phyloP scores from a whole-genome alignment of 2,888 invertebrate species.

The Omphaloscelis lunosa region DNA sequence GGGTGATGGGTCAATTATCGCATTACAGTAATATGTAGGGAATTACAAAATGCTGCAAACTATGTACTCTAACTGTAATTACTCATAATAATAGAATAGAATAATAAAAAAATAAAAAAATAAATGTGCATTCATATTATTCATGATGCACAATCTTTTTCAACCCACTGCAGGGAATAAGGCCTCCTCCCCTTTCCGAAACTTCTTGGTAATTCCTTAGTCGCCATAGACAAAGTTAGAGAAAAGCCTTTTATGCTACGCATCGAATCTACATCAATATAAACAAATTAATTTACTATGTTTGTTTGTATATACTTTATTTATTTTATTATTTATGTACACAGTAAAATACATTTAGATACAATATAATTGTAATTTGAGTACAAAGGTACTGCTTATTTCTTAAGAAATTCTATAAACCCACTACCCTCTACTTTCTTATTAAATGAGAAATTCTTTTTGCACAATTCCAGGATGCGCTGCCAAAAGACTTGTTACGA shows the following conservation, averaged over 20 bases:
- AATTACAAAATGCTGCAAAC: not conserved
- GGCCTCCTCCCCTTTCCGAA: not conserved
- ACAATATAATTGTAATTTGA: too few relatives aligned
- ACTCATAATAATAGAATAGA: not conserved
- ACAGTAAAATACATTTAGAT: too few relatives aligned
- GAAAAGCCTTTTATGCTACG: not conserved
- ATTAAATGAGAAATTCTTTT: not conserved
- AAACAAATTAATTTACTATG: too few relatives aligned
- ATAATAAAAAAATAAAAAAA: too few relatives aligned
- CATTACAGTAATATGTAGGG: not conserved
- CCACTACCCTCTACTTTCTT: too few relatives aligned
- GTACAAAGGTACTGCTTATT: too few relatives aligned
- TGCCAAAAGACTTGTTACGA: constrained; percentile 93
- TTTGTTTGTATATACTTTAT: too few relatives aligned
- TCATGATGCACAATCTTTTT: not conserved
- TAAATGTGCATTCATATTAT: too few relatives aligned
- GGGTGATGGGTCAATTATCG: not conserved
- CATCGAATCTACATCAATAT: not conserved
- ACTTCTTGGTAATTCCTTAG: not conserved
- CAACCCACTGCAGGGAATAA: not conserved
- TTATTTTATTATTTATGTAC: too few relatives aligned
- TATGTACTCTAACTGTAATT: too few relatives aligned
- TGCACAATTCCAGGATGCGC: constrained; percentile 85
- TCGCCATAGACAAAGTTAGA: not conserved
- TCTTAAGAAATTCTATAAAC: too few relatives aligned